Evolutionary conservation across 2,888 invertebrate species (phyloP).

Genomic region (Macrosiphum euphorbiae): DNA sequence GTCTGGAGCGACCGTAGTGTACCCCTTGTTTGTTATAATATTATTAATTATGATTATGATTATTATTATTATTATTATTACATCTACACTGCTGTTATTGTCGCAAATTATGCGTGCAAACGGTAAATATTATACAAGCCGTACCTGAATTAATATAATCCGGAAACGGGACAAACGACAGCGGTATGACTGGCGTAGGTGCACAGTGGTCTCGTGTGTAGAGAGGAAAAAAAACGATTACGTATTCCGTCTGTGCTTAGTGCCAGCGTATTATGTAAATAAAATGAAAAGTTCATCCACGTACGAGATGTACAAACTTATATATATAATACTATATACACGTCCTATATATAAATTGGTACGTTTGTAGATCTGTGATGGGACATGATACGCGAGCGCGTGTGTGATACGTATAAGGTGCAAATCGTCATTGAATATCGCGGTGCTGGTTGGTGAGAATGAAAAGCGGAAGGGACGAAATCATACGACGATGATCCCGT

Average conservation of each 20-base stretch:
- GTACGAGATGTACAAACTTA: background rate
- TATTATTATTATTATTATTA: background rate
- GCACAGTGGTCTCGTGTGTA: background rate
- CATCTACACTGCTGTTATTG: background rate
- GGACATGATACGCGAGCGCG: background rate
- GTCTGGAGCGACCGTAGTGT: background rate
- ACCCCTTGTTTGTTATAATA: background rate
- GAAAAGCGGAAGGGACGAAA: slow-evolving; percentile 24
- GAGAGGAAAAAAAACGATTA: slow-evolving; percentile 17
- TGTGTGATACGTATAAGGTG: background rate
- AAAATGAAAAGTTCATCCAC: background rate
- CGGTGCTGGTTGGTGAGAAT: background rate
- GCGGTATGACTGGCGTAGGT: slow-evolving; percentile 22
- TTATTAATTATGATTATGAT: background rate
- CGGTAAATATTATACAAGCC: slow-evolving; percentile 22
- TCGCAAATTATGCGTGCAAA: background rate
- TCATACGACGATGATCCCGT: slow-evolving; percentile 24
- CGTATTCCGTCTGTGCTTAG: background rate
- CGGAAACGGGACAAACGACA: slow-evolving; percentile 40
- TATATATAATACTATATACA: background rate
- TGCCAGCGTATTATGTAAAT: slow-evolving; percentile 31
- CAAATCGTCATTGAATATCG: background rate
- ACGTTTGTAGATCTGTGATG: background rate
- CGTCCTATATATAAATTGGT: slow-evolving; percentile 3
- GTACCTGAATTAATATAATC: slow-evolving; percentile 57